Percentiles rank a stretch among this genome's conserved stretches.
These are phyloP conservation scores for Brachylomia viminalis DNA, from an alignment of 2,888 invertebrate genomes.

Conservation along the genomic window DNA sequence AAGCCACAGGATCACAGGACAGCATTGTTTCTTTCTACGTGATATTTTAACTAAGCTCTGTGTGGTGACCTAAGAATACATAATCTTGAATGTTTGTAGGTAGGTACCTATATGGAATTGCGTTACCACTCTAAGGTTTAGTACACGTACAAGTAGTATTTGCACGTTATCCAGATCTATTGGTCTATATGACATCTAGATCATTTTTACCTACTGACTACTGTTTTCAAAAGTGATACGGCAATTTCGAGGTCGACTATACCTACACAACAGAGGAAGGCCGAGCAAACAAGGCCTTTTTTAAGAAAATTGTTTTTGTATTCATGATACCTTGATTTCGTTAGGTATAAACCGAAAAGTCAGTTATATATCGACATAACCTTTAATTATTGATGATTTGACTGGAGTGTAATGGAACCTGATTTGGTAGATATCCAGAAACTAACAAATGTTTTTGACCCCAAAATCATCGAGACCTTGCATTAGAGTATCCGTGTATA, in stretches of 20 bases:
- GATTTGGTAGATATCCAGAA: constrained; percentile 3
- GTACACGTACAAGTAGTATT: too few relatives aligned
- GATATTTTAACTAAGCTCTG: background rate
- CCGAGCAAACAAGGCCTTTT: constrained; percentile 46
- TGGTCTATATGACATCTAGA: background rate
- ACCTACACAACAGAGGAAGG: constrained; percentile 33
- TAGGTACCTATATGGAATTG: background rate
- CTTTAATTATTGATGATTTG: constrained; percentile 14
- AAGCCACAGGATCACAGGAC: background rate
- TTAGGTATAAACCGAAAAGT: constrained; percentile 30
- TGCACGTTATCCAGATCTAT: background rate
- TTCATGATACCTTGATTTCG: constrained; percentile 45
- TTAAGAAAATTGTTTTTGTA: constrained; percentile 34
- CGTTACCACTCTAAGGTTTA: background rate
- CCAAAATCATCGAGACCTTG: constrained; percentile 34
- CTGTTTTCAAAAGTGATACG: background rate
- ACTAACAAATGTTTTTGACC: constrained; percentile 37
- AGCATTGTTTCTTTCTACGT: background rate
- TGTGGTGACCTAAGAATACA: background rate
- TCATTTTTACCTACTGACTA: background rate
- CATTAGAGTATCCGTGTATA: constrained; percentile 9
- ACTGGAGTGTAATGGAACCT: background rate
- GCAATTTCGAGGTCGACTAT: background rate
- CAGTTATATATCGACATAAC: constrained; percentile 24
- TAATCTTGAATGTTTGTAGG: constrained; percentile 11